Evolutionary conservation across 2,113 vertebrate genomes (phyloP).

Genomic region (Charadrius vociferus): DNA sequence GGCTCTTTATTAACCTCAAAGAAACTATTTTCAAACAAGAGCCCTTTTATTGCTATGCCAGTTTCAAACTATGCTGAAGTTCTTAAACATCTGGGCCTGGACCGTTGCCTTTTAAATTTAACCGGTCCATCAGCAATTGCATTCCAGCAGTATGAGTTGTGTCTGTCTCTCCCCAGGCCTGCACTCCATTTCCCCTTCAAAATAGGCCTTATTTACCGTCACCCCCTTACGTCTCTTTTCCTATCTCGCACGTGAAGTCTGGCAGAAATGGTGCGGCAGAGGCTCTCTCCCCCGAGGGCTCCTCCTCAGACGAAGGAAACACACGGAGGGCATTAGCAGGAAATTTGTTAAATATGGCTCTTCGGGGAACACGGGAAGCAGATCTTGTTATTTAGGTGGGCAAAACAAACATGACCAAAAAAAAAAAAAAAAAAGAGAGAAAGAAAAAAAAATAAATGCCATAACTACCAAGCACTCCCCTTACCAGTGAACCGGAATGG

Average conservation of each 20-base stretch:
- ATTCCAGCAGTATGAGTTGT: constrained; percentile 25
- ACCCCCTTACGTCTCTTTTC: neutral
- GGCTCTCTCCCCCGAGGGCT: neutral
- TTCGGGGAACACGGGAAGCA: neutral
- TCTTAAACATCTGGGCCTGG: constrained; percentile 15
- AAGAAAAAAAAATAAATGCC: too few species aligned
- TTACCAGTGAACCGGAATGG: neutral
- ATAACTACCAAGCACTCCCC: neutral
- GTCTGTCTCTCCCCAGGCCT: constrained; percentile 13
- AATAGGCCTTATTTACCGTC: neutral
- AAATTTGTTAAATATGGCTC: neutral
- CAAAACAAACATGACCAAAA: neutral
- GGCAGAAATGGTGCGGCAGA: neutral
- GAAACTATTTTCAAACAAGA: neutral
- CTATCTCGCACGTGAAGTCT: neutral
- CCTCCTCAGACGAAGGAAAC: neutral
- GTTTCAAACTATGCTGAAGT: neutral
- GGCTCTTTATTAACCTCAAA: neutral
- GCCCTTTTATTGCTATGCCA: constrained; percentile 16
- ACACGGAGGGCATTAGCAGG: neutral
- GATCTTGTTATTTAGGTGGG: neutral
- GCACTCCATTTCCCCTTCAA: neutral
- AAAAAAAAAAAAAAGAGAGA: neutral
- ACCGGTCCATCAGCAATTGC: constrained; percentile 8
- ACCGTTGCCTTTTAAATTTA: neutral